These are phyloP conservation scores for Cerastoderma edule DNA, from an alignment of 2,888 invertebrate genomes.

Conservation along the genomic window DNA sequence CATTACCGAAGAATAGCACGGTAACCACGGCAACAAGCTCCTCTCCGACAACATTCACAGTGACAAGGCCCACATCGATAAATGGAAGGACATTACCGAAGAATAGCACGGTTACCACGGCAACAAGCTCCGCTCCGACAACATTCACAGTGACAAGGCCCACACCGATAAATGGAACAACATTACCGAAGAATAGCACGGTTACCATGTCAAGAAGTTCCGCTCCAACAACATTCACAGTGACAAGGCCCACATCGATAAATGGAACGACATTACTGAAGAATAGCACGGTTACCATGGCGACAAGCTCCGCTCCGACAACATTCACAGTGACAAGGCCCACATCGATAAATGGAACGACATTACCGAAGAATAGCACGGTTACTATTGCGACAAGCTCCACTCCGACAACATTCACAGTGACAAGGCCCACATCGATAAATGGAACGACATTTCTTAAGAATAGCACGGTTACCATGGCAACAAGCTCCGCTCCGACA, in stretches of 20 bases:
- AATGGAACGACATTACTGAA: background rate
- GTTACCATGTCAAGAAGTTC: no score
- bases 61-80: no score
- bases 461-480: slow-evolving; percentile 30
- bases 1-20: slow-evolving; percentile 25
- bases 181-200: no score
- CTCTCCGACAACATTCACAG: no score
- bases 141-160: no score
- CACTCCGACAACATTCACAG: background rate
- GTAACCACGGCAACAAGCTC: background rate
- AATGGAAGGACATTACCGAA: no score
- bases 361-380: slow-evolving; percentile 33
- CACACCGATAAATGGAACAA: no score
- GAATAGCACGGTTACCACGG: no score
- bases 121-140: background rate
- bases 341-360: slow-evolving; percentile 26
- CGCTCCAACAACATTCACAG: no score
- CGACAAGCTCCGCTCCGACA: background rate
- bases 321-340: background rate
- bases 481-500: slow-evolving; percentile 23
- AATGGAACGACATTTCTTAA: slow-evolving; percentile 30
- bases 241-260: no score
- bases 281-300: background rate
- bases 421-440: slow-evolving; percentile 11
- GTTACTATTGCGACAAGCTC: background rate